Percentiles rank a stretch among this genome's conserved stretches.
Conservation (phyloP, 1,140 invertebrate genomes). For the Drosophila bocqueti region DNA sequence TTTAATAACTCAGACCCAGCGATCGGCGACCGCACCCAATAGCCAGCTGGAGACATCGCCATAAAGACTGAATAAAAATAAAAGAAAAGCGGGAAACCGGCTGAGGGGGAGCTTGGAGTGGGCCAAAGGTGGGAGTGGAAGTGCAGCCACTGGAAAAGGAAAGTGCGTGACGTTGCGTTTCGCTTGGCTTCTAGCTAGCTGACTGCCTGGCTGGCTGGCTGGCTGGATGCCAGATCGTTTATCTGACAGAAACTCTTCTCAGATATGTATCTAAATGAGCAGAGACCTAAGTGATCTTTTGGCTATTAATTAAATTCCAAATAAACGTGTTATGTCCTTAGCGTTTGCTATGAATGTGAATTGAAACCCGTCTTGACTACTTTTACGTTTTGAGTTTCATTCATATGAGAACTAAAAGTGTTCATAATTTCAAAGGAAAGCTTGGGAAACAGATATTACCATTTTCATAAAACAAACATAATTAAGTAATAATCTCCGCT, state of each 20-base stretch:
- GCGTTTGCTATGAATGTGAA: background rate
- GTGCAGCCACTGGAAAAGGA: constrained; percentile 62
- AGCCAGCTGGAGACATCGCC: constrained; percentile 9
- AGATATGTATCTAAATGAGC: constrained; percentile 17
- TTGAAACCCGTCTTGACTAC: background rate
- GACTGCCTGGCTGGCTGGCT: background rate
- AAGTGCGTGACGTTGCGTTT: constrained; percentile 64
- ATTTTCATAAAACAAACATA: background rate
- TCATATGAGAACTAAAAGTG: background rate
- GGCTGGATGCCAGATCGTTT: constrained; percentile 16
- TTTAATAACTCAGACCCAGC: constrained; percentile 52
- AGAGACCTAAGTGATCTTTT: background rate
- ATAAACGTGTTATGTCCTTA: background rate
- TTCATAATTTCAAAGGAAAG: background rate
- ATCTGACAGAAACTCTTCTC: constrained; percentile 26
- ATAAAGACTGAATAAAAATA: constrained; percentile 1
- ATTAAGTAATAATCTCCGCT: background rate
- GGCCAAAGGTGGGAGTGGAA: constrained; percentile 31
- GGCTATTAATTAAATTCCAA: background rate
- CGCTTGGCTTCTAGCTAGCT: constrained; percentile 29
- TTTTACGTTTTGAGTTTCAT: background rate
- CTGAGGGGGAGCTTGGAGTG: constrained; percentile 3
- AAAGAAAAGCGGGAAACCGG: constrained; percentile 28
- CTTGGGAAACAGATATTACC: background rate
- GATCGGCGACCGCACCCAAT: constrained; percentile 58